Base-by-base conservation (phyloP, 2,113 vertebrate species). In the Bufo gargarizans region DNA sequence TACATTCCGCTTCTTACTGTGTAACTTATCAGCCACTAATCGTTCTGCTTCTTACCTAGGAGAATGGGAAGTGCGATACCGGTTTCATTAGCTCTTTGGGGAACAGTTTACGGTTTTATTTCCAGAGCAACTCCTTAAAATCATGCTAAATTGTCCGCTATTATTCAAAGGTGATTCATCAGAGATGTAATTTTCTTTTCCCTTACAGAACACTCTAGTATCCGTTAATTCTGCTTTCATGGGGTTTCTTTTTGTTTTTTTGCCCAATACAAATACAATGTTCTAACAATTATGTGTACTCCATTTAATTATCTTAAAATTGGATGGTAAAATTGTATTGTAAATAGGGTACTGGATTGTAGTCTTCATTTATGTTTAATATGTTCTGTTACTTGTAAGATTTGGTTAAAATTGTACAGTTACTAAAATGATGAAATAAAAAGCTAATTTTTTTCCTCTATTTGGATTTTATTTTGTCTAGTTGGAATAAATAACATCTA, bases 311-410 rank as follows among this genome's bases (percentile, higher is more conserved):
- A 77, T 92, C 93, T 95, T 94, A 92, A 95, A 95, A 94, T 95
- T 94, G 77, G 87, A 67, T 95, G 92, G 93, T 95, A 86, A 91
- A 91, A 96, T 89, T 97, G 96, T 97, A 96, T 96, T 99, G 97
- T 99, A 98, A 97, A 99, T 98, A 99, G 95, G 95, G 96, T 97
- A 97, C 97, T 96, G 95, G 96, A 95, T 95, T 97, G 94, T 98
- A 97, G 95, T 97, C 94, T 96, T 95, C 95, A 92, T 96, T 96
- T 97, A 88, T 90, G 95, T 98, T 97, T 96, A 96, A 94, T 95
- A 95, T 95, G 97, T 95, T 95, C 95, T 95, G 94, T 97, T 97
- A 94, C 94, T 95, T 92, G 89, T 95, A 94, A 95, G 96, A 95
- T 92, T 94, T 96, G 93, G 94, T 93, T 96, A 96, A 96, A 96